Evolutionary conservation across 2,113 vertebrate species (phyloP), one percentile per base, ranked within the genome.

Genomic region (Zosterops hypoxanthus): DNA sequence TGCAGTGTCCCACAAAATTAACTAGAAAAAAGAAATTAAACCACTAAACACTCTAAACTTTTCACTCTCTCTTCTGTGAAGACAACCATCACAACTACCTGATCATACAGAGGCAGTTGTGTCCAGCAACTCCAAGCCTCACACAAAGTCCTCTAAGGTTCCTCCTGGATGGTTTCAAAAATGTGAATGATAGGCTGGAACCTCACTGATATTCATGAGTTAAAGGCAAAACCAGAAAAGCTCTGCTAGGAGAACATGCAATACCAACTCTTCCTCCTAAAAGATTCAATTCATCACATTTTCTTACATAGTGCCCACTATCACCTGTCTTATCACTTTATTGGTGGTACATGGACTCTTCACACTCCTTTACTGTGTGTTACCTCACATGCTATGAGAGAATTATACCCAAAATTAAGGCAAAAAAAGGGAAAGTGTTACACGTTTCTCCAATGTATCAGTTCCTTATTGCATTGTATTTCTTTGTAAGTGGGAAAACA

Each of bases 21-120:
- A 79, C 15, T 13, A 59, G 28, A 17, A 33, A 56, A 25, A 25
- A 36, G 42, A n/a, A 21, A 33, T 13, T 3, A 50, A 22, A 7
- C 11, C 28, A 81, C 42, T 39, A 15, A 88, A 47, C 26, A 68
- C 8, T 39, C 39, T 20, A 36, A 57, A 84, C 13, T 82, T 91
- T n/a, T 66, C n/a, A 71, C 25, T 72, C 46, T 64, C 53, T 33
- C 20, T 76, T 76, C 28, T 42, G 6, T 41, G 41, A 26, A 49
- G 81, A 63, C 8, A 52, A 42, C 24, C 41, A 69, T 69, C n/a
- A 34, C 33, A 66, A 22, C 20, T 11, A 34, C 47, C 26, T 1
- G 2, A 81, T 50, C 39, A 36, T 53, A 72, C 29, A 65, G 14
- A 46, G 2, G 21, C 0, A 70, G n/a, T 47, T 1, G 1, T 1